Percentiles rank a stretch among this genome's conserved stretches.
Evolutionary conservation across 1,140 invertebrate species (phyloP).

Genomic region (Saccostrea cuccullata): DNA sequence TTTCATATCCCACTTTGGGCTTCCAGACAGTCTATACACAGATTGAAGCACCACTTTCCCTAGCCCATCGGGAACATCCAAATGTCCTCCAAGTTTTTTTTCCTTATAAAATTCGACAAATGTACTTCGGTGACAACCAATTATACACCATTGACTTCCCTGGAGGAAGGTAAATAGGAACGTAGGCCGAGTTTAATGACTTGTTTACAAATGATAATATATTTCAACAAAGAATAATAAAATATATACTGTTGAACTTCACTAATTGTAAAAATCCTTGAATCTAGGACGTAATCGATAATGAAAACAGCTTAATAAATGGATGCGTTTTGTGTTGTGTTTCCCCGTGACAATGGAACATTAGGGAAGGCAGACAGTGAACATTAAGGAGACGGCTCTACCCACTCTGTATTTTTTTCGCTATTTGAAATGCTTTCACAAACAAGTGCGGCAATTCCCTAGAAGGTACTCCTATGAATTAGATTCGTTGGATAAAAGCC

Average conservation of each 20-base stretch:
- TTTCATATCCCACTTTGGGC: too few relatives aligned
- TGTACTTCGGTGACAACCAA: too few relatives aligned
- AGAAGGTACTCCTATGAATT: not conserved
- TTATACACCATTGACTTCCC: too few relatives aligned
- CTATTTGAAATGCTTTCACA: not conserved
- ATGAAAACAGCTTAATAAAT: not conserved
- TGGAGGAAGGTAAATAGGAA: too few relatives aligned
- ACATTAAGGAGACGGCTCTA: too few relatives aligned
- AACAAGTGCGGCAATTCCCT: not conserved
- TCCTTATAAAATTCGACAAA: too few relatives aligned
- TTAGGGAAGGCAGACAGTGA: not conserved
- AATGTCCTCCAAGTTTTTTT: too few relatives aligned
- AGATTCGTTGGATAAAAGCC: constrained; percentile 6
- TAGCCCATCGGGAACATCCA: too few relatives aligned
- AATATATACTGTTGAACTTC: not conserved
- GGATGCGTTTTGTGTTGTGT: not conserved
- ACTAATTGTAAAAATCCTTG: not conserved
- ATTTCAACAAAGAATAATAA: not conserved
- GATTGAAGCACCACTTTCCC: too few relatives aligned
- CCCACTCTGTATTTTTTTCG: not conserved
- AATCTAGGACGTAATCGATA: not conserved
- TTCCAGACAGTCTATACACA: too few relatives aligned
- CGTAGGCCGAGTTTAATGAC: not conserved
- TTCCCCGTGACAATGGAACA: constrained; percentile 6
- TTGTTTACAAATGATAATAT: not conserved